Percentiles rank a stretch among this genome's conserved stretches.
phyloP scores from a whole-genome alignment of 2,113 vertebrate species.

The Trematocara marginatum region DNA sequence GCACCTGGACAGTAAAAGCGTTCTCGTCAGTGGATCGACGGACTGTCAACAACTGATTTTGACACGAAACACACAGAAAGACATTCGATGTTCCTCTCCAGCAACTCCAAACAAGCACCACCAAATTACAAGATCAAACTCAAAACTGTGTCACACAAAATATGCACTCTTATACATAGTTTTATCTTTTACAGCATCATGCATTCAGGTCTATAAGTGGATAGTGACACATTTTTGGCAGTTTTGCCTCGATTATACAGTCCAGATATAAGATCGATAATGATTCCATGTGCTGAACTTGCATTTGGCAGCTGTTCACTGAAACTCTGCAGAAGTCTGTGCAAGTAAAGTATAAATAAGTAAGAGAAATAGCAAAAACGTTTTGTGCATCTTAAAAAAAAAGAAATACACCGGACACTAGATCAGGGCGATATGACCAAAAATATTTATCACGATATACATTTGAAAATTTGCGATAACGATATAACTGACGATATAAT shows the following conservation, averaged over 20 bases:
- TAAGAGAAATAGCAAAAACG: neutral
- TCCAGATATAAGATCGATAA: accelerated
- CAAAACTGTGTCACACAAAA: neutral
- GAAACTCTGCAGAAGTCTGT: neutral
- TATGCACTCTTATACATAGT: neutral
- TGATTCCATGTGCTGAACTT: neutral
- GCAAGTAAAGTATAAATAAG: neutral
- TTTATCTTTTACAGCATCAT: neutral
- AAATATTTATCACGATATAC: no score
- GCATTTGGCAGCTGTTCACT: neutral
- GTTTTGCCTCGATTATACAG: neutral
- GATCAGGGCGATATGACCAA: no score
- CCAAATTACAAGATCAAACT: neutral
- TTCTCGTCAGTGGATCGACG: neutral
- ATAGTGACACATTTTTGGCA: neutral
- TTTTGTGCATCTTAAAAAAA: neutral
- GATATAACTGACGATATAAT: no score
- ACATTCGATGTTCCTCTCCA: neutral
- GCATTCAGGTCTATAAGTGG: neutral
- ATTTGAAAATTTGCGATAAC: no score
- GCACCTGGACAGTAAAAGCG: neutral
- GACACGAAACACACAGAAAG: neutral
- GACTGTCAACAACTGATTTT: neutral
- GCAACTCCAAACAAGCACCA: neutral
- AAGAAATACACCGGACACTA: neutral